phyloP scores from a whole-genome alignment of 2,888 invertebrate species.

The Lithosia quadra region DNA sequence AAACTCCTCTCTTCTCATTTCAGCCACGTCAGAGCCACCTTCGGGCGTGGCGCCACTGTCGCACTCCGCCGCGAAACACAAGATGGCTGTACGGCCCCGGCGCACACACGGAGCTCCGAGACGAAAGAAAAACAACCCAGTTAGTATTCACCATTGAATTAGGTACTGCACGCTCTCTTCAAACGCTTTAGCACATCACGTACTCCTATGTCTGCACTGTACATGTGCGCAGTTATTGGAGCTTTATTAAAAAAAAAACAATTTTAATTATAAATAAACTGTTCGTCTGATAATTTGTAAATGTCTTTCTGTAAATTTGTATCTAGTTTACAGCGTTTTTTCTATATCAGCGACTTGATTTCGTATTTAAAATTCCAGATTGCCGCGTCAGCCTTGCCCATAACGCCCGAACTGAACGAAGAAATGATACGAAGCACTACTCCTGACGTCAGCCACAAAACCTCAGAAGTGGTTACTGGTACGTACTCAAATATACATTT shows the following conservation, averaged over 20 bases:
- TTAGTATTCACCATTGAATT: slow-evolving; percentile 56
- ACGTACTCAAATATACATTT: slow-evolving; percentile 27
- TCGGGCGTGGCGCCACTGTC: slow-evolving; percentile 89
- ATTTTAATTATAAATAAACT: not conserved
- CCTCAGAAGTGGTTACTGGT: slow-evolving; percentile 85
- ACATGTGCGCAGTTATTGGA: too few species aligned
- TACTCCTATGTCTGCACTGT: not conserved
- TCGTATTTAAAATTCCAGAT: slow-evolving; percentile 73
- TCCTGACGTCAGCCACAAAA: slow-evolving; percentile 85
- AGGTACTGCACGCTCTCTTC: slow-evolving; percentile 25
- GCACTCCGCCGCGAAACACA: slow-evolving; percentile 93
- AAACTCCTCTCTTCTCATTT: slow-evolving; percentile 33
- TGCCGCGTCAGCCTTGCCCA: slow-evolving; percentile 88
- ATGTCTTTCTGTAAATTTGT: not conserved
- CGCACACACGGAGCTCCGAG: slow-evolving; percentile 92
- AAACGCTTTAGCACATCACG: slow-evolving; percentile 3
- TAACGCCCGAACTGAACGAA: slow-evolving; percentile 93
- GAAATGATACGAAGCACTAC: slow-evolving; percentile 89
- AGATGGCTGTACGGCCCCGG: slow-evolving; percentile 92
- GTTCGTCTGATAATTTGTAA: too few species aligned
- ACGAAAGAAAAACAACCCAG: slow-evolving; percentile 86
- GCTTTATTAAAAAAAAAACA: not conserved
- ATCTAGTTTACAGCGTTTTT: not conserved
- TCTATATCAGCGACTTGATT: not conserved
- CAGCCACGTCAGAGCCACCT: slow-evolving; percentile 82